Base-by-base conservation (phyloP, 2,888 invertebrate species). In the Rhagonycha lutea region DNA sequence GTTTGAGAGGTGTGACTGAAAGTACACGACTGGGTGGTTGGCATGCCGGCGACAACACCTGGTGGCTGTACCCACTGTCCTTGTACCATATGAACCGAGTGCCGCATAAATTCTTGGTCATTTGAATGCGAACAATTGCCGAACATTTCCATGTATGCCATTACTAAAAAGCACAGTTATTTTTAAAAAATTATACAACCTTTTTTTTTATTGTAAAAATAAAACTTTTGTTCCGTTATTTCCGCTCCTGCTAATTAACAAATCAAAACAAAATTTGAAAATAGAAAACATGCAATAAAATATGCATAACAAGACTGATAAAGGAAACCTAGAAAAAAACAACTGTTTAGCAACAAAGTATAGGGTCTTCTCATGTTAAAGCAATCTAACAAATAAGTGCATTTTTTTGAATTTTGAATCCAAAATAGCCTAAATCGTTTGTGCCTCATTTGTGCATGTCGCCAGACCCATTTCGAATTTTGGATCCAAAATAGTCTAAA, bases 61-160 rank as follows among this genome's bases (percentile, higher is more conserved):
- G 80, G 77, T 63, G 80, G 80, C 62, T 79, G 83, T 7, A 81
- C 81, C 83, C 85, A 85, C 47, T 86, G 86, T 1, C 84, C 83
- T 73, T 88, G 88, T 23, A 85, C 86, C 88, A 88, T 85, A 86
- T 97, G 96, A 84, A 97, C 92, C 4, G 97, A 97, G 88, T 96
- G 96, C 69, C 96, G 91, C 87, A 96, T 92, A 87, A 95, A 93
- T 83, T 96, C 96, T 74, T 92, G 91, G 73, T 92, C 92, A 81
- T 92, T 93, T 78, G 93, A 92, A 84, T 96, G 95, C 81, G 95
- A 94, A 89, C 96, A 96, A 87, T 95, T 95, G 23, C 96, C 95
- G 85, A 96, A 95, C 92, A 97, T 96, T 89, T 97, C 96, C 97
- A 98, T 97, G 88, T 97, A 98, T 80, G 96, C 96, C 94, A 96